Percentiles rank a stretch among this genome's conserved stretches.
Conservation (phyloP, 2,888 invertebrate species). For the Anticlea derivata region DNA sequence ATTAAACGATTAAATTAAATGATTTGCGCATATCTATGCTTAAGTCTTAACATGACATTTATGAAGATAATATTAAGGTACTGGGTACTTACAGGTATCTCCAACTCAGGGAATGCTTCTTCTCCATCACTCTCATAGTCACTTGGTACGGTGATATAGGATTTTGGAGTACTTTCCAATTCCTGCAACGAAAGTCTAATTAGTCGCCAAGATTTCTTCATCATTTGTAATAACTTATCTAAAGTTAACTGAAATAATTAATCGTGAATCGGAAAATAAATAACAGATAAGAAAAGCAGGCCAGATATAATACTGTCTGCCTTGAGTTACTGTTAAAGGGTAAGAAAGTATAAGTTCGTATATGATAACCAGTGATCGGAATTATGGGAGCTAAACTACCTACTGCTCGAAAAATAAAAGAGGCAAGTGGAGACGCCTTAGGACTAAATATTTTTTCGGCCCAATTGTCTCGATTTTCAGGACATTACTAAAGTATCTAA, state of each 20-base stretch:
- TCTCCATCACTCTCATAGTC: slow-evolving; percentile 80
- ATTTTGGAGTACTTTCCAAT: slow-evolving; percentile 62
- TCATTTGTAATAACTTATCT: slow-evolving; percentile 6
- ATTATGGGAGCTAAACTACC: too few species aligned
- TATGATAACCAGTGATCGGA: too few species aligned
- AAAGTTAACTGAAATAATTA: slow-evolving; percentile 4
- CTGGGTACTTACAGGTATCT: slow-evolving; percentile 75
- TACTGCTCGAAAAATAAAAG: too few species aligned
- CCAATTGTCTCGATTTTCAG: too few species aligned
- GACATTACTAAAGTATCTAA: too few species aligned
- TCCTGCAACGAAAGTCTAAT: slow-evolving; percentile 52
- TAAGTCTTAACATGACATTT: too few species aligned
- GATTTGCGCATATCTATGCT: too few species aligned
- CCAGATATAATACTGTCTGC: slow-evolving; percentile 34
- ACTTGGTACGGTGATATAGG: slow-evolving; percentile 55
- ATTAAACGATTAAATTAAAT: too few species aligned
- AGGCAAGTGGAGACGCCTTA: too few species aligned
- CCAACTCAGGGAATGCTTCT: slow-evolving; percentile 74
- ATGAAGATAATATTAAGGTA: too few species aligned
- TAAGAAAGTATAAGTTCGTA: too few species aligned
- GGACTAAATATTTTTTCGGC: too few species aligned
- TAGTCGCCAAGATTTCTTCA: neutral
- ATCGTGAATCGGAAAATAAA: slow-evolving; percentile 29
- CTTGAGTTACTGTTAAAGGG: slow-evolving; percentile 47
- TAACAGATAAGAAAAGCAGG: slow-evolving; percentile 51